Evolutionary conservation across 2,113 vertebrate species (phyloP), one percentile per base, ranked within the genome.

Genomic region (Elanus axillaris): DNA sequence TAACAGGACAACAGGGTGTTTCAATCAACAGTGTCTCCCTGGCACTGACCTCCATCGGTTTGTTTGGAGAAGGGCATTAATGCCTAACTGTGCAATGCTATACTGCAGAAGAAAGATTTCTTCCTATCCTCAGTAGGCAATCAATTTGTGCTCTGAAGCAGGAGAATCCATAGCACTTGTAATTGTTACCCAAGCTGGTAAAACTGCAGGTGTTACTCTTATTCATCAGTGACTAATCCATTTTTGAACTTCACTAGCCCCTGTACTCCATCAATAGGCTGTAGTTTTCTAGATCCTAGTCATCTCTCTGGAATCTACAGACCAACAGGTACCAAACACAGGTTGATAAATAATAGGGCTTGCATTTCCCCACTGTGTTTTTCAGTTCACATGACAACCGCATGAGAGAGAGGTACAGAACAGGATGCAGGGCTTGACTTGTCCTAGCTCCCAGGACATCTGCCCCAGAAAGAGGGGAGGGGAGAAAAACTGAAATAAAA

Each of bases 281-380:
- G 80, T 72, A 92, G 63, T 88, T 95, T 93, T 75, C 94, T 36
- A 95, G 76, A 71, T 50, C 40, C 71, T 47, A 96, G 47, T 96
- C 92, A 97, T 73, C 94, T 47, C 38, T 87, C 66, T 76, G 89
- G 91, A 96, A 96, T 91, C 84, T 78, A 75, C 1, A 0, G 84
- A 91, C 64, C 48, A 90, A 92, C 55, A 96, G 69, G 85, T 89
- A 83, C 40, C 85, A 91, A 96, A 86, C 32, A 94, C 32, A 71
- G 78, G 78, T 55, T 94, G 82, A 96, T 43, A 95, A 94, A 97
- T 96, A 94, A 92, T 58, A 92, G 73, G 81, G 75, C 68, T 94
- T 74, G 47, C 4, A 0, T 59, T 86, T 94, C 74, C 52, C 82
- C 77, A 67, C 66, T 55, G 53, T 75, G 79, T 79, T 88, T 96